Percentiles rank a stretch among this genome's conserved stretches.
Conservation (phyloP, 2,797 vertebrate genomes). For the Pyrocephalus nanus region DNA sequence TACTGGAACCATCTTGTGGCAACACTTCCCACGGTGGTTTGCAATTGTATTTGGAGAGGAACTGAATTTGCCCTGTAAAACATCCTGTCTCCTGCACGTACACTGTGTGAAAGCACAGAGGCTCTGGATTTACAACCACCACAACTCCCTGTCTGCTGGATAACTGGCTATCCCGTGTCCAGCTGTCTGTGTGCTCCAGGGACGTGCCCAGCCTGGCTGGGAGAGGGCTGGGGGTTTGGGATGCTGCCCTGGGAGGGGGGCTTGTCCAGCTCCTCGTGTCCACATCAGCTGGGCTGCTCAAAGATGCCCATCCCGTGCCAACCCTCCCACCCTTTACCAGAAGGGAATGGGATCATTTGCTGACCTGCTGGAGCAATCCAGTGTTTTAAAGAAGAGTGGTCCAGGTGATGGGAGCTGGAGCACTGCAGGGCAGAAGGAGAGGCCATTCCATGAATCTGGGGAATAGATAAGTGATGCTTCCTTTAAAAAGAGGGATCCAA, state of each 20-base stretch:
- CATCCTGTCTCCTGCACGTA: neutral
- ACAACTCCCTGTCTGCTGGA: neutral
- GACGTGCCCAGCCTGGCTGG: fast-evolving
- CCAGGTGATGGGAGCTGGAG: neutral
- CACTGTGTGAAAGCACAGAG: neutral
- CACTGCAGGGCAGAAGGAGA: neutral
- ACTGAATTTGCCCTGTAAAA: neutral
- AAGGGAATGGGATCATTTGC: neutral
- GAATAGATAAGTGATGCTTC: neutral
- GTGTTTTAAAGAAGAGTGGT: neutral
- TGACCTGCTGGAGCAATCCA: neutral
- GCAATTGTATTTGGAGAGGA: neutral
- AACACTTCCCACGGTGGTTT: neutral
- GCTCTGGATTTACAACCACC: neutral
- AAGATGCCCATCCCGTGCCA: neutral
- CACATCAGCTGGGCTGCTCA: neutral
- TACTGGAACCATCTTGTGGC: neutral
- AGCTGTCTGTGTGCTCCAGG: neutral
- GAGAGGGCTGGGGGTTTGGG: neutral
- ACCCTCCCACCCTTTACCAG: neutral
- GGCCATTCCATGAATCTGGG: neutral
- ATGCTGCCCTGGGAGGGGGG: neutral
- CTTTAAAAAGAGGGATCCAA: neutral
- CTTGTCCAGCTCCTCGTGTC: neutral
- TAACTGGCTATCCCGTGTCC: fast-evolving